These are phyloP conservation scores for Zoanthus solanderi DNA, from an alignment of 92 coral and sea anemone species.

Conservation along the genomic window DNA sequence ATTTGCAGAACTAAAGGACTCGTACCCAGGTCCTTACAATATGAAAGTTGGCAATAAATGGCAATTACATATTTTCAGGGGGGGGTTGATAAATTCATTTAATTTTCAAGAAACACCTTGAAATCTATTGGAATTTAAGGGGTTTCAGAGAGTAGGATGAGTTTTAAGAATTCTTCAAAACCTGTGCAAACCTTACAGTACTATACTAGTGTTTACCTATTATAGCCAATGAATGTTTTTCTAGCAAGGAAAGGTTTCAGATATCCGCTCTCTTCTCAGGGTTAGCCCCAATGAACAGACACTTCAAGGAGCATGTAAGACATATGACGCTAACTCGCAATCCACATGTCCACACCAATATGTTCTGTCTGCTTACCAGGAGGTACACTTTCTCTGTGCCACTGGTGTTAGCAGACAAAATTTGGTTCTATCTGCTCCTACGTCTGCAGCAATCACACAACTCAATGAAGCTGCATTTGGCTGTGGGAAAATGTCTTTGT, in stretches of 20 bases:
- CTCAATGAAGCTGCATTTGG: constrained; percentile 18
- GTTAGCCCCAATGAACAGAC: constrained; percentile 15
- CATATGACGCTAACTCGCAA: neutral
- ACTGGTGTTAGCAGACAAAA: constrained; percentile 29
- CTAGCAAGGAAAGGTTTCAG: constrained; percentile 38
- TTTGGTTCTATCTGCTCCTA: constrained; percentile 29
- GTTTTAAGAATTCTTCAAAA: too few species aligned
- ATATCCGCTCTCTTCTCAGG: constrained; percentile 51
- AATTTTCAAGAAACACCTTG: too few species aligned
- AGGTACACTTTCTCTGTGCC: constrained; percentile 17
- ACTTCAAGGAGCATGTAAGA: constrained; percentile 21
- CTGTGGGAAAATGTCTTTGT: constrained; percentile 5
- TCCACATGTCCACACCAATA: constrained; percentile 40
- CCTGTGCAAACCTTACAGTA: too few species aligned
- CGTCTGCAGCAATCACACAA: constrained; percentile 13
- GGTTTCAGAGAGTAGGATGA: too few species aligned
- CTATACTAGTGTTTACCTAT: neutral
- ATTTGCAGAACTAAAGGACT: too few species aligned
- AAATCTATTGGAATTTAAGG: too few species aligned
- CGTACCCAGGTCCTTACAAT: too few species aligned
- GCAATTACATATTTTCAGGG: too few species aligned
- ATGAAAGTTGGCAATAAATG: too few species aligned
- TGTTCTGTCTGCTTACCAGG: constrained; percentile 16
- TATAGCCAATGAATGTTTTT: neutral
- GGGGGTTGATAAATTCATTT: too few species aligned